phyloP scores from a whole-genome alignment of 2,113 vertebrate genomes.

The Plecotus auritus region DNA sequence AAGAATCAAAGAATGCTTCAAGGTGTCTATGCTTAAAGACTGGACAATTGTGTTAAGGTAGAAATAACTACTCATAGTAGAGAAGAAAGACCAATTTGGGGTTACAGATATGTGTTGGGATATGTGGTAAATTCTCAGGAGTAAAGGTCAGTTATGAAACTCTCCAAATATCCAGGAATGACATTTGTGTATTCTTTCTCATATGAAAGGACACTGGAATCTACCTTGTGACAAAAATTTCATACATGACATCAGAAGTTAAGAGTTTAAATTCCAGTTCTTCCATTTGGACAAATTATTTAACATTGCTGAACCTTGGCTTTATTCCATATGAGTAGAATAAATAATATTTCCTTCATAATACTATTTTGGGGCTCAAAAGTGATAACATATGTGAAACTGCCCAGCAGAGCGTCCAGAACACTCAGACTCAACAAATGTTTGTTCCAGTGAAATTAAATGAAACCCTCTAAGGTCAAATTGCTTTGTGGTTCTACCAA shows the following conservation, averaged over 20 bases:
- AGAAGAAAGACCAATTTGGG: not conserved
- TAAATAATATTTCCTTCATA: not conserved
- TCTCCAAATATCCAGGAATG: not conserved
- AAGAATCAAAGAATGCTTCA: not conserved
- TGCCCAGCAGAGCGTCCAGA: not conserved
- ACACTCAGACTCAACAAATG: not conserved
- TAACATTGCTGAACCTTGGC: not conserved
- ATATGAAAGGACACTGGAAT: not conserved
- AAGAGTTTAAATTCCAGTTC: not conserved
- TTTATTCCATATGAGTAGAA: not conserved
- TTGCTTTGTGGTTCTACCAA: not conserved
- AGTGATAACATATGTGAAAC: not conserved
- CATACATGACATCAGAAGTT: not conserved
- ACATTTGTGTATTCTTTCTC: not conserved
- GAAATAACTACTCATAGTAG: not conserved
- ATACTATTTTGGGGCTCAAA: not conserved
- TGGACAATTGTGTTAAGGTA: not conserved
- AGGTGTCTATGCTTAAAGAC: not conserved
- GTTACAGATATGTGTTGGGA: not conserved
- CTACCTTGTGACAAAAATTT: not conserved
- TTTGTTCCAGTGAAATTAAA: conserved; percentile 5
- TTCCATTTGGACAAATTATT: not conserved
- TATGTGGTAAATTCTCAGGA: not conserved
- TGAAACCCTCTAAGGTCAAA: not conserved
- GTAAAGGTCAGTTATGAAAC: not conserved